A percentile compares a stretch with the other conserved stretches of the same genome.
These are phyloP conservation scores for Taeniopygia guttata DNA, from an alignment of 2,797 vertebrate species.

Conservation along the genomic window DNA sequence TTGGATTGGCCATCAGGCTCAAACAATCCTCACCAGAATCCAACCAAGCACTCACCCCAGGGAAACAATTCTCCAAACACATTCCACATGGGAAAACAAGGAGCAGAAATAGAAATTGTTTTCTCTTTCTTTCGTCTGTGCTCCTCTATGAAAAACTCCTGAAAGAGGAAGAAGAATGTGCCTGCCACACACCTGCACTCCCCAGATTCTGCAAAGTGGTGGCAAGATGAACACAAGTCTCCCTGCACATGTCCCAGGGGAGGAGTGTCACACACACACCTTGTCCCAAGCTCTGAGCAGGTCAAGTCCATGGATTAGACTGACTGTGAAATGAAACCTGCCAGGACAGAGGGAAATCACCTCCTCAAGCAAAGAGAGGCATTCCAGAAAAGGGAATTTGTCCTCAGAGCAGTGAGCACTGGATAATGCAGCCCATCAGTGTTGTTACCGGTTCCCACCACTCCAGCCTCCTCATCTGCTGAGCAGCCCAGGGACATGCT, in stretches of 20 bases:
- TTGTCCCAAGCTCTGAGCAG: neutral
- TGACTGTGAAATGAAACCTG: neutral
- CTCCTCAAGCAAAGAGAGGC: neutral
- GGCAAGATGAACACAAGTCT: neutral
- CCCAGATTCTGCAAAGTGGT: neutral
- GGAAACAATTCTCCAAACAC: too few relatives aligned
- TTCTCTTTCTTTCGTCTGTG: too few relatives aligned
- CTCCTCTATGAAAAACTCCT: too few relatives aligned
- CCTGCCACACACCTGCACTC: neutral
- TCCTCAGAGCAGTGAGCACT: neutral
- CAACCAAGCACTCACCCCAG: too few relatives aligned
- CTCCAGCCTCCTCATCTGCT: neutral
- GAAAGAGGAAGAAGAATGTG: too few relatives aligned
- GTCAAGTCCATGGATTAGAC: neutral
- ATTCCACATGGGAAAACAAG: too few relatives aligned
- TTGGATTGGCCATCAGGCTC: too few relatives aligned
- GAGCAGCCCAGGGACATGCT: neutral
- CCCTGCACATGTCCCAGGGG: fast-evolving
- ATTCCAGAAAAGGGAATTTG: neutral
- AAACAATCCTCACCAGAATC: too few relatives aligned
- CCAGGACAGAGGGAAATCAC: neutral
- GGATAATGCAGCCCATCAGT: neutral
- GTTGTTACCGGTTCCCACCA: neutral
- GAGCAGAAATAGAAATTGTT: too few relatives aligned
- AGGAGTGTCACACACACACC: neutral